Evolutionary conservation across 1,140 invertebrate genomes (phyloP), one percentile per base, ranked within the genome.

Genomic region (Cydia amplana): DNA sequence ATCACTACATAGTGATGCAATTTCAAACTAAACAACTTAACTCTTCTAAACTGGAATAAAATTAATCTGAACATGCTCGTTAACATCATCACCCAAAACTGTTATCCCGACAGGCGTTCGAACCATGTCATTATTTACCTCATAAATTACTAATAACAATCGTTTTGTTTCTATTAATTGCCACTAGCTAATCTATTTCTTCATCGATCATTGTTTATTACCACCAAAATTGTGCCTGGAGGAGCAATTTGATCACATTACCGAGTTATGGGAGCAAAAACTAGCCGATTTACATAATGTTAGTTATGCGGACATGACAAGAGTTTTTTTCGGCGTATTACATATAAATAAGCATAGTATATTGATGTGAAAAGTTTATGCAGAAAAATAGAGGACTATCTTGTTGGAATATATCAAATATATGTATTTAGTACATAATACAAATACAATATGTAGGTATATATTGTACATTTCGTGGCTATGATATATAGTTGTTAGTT

Each of bases 111-210:
- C 28, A 70, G 9, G n/a, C 36, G n/a, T 18, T 70, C 36, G 23
- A 82, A 78, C 79, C 78, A 74, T 85, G 78, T 86, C 75, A 84
- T 85, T 86, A 83, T 77, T 78, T 64, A 25, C 49, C 23, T 76
- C 82, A 85, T 86, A 86, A 83, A 83, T 85, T 83, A 84, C 76
- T 63, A 73, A 75, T 74, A 78, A 80, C 74, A 78, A 84, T 73
- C 65, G 70, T 82, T 81, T 80, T 81, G 78, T 79, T 79, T 80
- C 80, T 75, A 76, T 78, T 79, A 72, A 74, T 75, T 74, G 74
- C 76, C 77, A 49, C 80, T 76, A 70, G 77, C 70, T 79, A 77
- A 79, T 79, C 78, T 83, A 80, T 79, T 77, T 77, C 64, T 80
- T 82, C 72, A 82, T 78, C 79, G 77, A 74, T 23, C n/a, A 74